Evolutionary conservation across 1,140 invertebrate genomes (phyloP).

Genomic region (Heliconius congener): DNA sequence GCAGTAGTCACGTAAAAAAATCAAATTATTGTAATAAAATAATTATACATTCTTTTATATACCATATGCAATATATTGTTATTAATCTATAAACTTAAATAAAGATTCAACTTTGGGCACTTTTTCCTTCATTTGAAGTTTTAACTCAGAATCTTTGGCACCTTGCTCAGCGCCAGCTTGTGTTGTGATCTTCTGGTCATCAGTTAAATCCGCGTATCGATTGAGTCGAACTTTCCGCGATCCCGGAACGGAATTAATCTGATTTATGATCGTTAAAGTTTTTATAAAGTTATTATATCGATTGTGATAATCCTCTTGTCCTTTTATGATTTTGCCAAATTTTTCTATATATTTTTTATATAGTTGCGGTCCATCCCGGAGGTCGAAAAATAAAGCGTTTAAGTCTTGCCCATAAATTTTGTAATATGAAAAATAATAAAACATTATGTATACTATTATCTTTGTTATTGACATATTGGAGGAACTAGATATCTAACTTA

Average conservation of each 20-base stretch:
- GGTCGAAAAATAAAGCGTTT: too few species aligned
- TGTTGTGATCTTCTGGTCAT: conserved; percentile 27
- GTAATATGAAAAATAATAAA: not conserved
- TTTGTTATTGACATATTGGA: too few species aligned
- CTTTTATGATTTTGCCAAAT: conserved; percentile 32
- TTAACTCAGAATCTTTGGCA: conserved; percentile 42
- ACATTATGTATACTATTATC: too few species aligned
- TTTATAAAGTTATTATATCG: conserved; percentile 46
- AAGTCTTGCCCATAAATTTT: not conserved
- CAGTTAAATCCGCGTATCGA: conserved; percentile 42
- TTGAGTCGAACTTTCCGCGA: conserved; percentile 45
- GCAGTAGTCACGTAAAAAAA: too few species aligned
- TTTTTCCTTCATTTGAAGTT: conserved; percentile 29
- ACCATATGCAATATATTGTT: too few species aligned
- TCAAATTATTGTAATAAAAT: too few species aligned
- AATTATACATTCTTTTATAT: too few species aligned
- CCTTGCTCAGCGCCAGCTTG: not conserved
- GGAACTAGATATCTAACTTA: too few species aligned
- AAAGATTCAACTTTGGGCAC: too few species aligned
- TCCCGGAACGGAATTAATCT: conserved; percentile 38
- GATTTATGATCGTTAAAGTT: conserved; percentile 43
- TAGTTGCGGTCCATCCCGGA: conserved; percentile 35
- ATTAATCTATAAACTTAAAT: too few species aligned
- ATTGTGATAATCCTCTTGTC: conserved; percentile 6
- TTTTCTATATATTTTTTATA: conserved; percentile 40